A percentile compares a stretch with the other conserved stretches of the same genome.
phyloP scores from a whole-genome alignment of 37 sponge, comb jelly and placozoan species.

The Ianthella basta region DNA sequence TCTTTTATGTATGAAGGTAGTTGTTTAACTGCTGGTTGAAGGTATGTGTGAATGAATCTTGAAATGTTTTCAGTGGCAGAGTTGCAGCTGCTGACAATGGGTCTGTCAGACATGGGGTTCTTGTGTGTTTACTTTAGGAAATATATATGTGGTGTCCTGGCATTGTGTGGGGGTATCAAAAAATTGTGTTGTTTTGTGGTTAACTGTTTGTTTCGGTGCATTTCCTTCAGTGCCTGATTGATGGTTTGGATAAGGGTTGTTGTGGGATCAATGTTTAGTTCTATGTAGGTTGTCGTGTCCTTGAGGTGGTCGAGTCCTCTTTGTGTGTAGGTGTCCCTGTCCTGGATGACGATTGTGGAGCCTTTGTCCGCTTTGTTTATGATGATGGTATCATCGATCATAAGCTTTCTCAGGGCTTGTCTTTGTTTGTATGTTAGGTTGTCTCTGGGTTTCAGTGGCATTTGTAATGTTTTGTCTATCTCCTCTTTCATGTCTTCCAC shows the following conservation, averaged over 20 bases:
- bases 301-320: conserved; percentile 33
- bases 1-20: conserved; percentile 4
- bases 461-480: no score
- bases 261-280: conserved; percentile 23
- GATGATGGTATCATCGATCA: conserved; percentile 3
- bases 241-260: not conserved
- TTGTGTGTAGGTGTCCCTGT: no score
- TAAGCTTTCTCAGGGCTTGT: conserved; percentile 1
- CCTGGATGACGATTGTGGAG: conserved; percentile 29
- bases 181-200: not conserved
- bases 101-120: not conserved
- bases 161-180: not conserved
- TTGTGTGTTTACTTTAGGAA: conserved; percentile 15
- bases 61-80: not conserved
- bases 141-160: conserved; percentile 13
- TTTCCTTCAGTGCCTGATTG: not conserved
- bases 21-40: no score
- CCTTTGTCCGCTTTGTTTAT: conserved; percentile 53
- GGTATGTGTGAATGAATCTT: no score
- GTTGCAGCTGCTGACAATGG: not conserved
- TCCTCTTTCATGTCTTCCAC: no score
- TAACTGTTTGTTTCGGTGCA: not conserved
- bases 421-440: conserved; percentile 26
- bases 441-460: not conserved
- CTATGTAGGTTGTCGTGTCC: conserved; percentile 22